These are phyloP conservation scores for Serilophus lunatus DNA, from an alignment of 2,113 vertebrate species.

Conservation along the genomic window DNA sequence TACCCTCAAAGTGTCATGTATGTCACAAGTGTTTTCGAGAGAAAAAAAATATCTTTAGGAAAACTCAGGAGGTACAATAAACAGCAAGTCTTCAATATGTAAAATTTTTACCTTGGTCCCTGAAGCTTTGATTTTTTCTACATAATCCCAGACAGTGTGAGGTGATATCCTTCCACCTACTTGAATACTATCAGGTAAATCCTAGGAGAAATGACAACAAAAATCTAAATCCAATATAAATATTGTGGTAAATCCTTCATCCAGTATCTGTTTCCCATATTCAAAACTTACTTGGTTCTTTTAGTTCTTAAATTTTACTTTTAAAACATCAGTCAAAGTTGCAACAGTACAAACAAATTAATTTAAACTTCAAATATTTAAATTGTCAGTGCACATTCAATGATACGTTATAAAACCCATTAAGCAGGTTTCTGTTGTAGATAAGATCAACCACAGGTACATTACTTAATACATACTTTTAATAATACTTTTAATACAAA, in stretches of 20 bases:
- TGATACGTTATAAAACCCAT: not conserved
- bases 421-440: not conserved
- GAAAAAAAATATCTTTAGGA: not conserved
- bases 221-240: not conserved
- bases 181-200: conserved; percentile 94
- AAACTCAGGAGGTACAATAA: not conserved
- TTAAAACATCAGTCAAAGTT: not conserved
- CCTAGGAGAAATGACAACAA: conserved; percentile 70
- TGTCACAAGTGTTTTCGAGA: not conserved
- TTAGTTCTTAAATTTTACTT: not conserved
- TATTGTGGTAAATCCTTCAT: not conserved
- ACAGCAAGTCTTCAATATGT: not conserved
- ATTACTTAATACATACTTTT: too few species aligned
- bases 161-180: conserved; percentile 96
- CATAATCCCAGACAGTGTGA: conserved; percentile 97
- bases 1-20: not conserved
- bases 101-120: conserved; percentile 88
- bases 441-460: not conserved
- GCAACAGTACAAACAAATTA: not conserved
- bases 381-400: not conserved
- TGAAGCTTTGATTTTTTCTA: conserved; percentile 97
- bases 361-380: not conserved
- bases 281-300: not conserved
- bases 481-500: not conserved
- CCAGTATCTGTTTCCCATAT: not conserved